Evolutionary conservation across 2,888 invertebrate species (phyloP).

Genomic region (Diploptera punctata): DNA sequence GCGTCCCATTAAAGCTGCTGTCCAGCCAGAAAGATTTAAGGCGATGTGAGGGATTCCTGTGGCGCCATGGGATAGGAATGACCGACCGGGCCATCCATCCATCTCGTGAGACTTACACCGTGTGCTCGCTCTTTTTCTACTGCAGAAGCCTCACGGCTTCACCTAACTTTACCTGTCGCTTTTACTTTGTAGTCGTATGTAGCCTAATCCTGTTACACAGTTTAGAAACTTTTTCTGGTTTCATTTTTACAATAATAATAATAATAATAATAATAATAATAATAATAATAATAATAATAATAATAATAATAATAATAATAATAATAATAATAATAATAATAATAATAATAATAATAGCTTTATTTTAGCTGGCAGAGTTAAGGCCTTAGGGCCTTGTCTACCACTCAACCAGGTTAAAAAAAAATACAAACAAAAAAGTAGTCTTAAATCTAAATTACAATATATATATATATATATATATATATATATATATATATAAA

Average conservation of each 20-base stretch:
- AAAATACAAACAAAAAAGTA: too few species aligned
- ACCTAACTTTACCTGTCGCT: neutral
- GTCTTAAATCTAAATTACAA: too few species aligned
- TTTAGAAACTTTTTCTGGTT: neutral
- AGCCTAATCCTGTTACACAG: neutral
- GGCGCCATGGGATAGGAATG: slow-evolving; percentile 37
- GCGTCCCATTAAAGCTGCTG: slow-evolving; percentile 38
- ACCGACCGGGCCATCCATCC: slow-evolving; percentile 32
- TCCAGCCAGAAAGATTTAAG: slow-evolving; percentile 39
- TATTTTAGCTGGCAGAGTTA: too few species aligned
- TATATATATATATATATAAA: too few species aligned
- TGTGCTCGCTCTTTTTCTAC: neutral
- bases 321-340: too few species aligned
- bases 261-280: neutral
- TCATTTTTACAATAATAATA: neutral
- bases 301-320: too few species aligned
- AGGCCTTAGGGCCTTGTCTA: too few species aligned
- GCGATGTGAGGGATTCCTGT: slow-evolving; percentile 37
- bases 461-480: too few species aligned
- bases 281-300: too few species aligned
- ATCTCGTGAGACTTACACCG: slow-evolving; percentile 19
- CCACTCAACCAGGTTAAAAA: too few species aligned
- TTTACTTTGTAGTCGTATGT: neutral
- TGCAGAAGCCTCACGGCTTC: neutral
- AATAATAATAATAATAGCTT: too few species aligned